These are phyloP conservation scores for Siniperca chuatsi DNA, from an alignment of 2,113 vertebrate genomes.

Conservation along the genomic window DNA sequence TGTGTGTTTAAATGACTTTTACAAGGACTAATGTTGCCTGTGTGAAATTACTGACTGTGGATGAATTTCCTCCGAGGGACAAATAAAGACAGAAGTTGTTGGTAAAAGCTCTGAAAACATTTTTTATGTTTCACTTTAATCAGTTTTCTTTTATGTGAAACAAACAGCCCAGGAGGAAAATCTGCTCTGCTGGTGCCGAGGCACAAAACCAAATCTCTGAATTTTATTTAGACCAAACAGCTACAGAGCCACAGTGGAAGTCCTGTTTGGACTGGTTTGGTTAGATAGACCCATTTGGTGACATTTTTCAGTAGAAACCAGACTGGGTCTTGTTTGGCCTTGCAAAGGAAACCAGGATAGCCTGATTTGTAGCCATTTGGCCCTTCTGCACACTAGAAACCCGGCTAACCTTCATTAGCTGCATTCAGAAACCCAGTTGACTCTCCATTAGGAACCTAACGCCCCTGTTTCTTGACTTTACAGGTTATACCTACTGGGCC, in stretches of 20 bases:
- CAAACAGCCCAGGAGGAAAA: background rate
- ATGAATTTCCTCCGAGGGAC: background rate
- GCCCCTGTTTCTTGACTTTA: no score
- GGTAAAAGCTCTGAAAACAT: background rate
- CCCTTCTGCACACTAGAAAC: background rate
- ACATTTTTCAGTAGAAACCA: no score
- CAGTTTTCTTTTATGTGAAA: slow-evolving; percentile 5
- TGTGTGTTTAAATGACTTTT: no score
- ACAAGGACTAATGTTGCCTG: background rate
- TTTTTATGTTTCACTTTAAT: background rate
- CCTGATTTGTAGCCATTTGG: background rate
- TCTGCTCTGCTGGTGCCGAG: background rate
- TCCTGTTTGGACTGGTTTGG: no score
- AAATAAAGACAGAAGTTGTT: background rate
- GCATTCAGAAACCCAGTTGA: no score
- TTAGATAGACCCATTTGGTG: no score
- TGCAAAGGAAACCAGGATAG: no score
- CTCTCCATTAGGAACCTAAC: no score
- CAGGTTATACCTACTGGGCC: no score
- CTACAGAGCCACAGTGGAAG: no score
- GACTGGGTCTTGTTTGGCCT: no score
- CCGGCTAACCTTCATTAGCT: no score
- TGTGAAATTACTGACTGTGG: background rate
- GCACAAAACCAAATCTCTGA: background rate
- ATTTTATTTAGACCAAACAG: background rate